Evolutionary conservation across 37 sponge, comb jelly and placozoan genomes (phyloP), one percentile per base, ranked within the genome.

Genomic region (Diacarnus erythraeanus): DNA sequence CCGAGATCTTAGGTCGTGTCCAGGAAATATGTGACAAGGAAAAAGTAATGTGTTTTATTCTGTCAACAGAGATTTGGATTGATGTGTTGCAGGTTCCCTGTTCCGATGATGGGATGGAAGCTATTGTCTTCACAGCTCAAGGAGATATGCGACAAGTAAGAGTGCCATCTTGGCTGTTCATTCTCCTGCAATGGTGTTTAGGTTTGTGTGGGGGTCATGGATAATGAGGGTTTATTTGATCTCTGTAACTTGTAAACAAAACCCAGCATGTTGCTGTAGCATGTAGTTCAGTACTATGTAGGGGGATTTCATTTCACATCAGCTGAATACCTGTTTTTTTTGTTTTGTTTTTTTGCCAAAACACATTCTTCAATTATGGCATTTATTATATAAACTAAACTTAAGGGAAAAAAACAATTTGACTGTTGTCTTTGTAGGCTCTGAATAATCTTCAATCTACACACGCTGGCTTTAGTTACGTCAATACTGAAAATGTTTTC

Each of bases 61-160:
- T 74, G 0, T 27, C 64, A 3, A 18, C 33, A 35, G 15, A 31
- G 35, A 26, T 64, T 69, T 2, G 10, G 3, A 9, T 9, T 39
- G 6, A 3, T 1, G 1, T 23, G 18, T 56, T 74, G n/a, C 39
- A 94, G 95, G 87, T 94, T 6, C 42, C 76, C 18, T 83, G 76
- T 30, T 87, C 90, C 69, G 96, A 98, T 72, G 99, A 95, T 69
- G 99, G 99, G 20, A 47, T 98, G 38, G 99, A 98, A 73, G 99
- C 99, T 0, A 57, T 96, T 1, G 84, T 98, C 18, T 98, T 98
- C 86, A 98, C 99, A 34, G 96, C 99, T 33, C 96, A 98, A 67
- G 99, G 99, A 21, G 99, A 98, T 82, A 98, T 98, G 99, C 81
- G 99, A 80, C 99, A 98, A 81, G 96, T 92, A 33, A 59, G 87